Conservation (phyloP, 2,888 invertebrate species). For the Penaeus monodon region DNA sequence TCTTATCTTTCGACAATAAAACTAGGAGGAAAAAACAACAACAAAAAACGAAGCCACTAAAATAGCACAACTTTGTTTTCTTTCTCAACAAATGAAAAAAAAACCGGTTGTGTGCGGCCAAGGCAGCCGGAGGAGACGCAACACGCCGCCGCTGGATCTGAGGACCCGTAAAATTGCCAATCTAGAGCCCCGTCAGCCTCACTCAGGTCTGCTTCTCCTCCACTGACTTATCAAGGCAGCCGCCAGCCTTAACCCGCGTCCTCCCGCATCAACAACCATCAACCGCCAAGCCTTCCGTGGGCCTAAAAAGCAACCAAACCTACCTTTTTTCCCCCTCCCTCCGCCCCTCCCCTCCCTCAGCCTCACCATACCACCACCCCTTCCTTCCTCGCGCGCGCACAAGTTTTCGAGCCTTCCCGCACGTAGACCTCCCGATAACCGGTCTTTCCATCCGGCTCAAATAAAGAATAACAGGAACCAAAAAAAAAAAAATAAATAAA, state of each 20-base stretch:
- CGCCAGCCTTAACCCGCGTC: background rate
- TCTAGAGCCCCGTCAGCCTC: slow-evolving; percentile 1
- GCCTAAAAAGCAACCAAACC: no score
- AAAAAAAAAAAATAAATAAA: no score
- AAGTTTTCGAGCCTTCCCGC: no score
- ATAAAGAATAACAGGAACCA: no score
- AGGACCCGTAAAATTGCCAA: slow-evolving; percentile 23
- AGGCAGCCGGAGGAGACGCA: background rate
- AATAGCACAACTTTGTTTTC: background rate
- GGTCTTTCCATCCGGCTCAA: no score
- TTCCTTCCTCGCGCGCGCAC: no score
- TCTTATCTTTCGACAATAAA: no score
- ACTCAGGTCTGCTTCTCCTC: background rate
- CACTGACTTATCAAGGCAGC: background rate
- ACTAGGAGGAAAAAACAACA: no score
- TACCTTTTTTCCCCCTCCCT: no score
- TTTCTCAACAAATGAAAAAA: background rate
- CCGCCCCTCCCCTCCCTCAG: no score
- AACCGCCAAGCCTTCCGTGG: background rate
- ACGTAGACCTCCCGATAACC: no score
- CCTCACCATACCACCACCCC: no score
- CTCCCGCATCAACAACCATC: background rate
- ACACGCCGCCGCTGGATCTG: slow-evolving; percentile 1
- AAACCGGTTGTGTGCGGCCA: background rate
- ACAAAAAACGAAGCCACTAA: background rate